phyloP scores from a whole-genome alignment of 2,888 invertebrate genomes.

The Prenolepis imparis region DNA sequence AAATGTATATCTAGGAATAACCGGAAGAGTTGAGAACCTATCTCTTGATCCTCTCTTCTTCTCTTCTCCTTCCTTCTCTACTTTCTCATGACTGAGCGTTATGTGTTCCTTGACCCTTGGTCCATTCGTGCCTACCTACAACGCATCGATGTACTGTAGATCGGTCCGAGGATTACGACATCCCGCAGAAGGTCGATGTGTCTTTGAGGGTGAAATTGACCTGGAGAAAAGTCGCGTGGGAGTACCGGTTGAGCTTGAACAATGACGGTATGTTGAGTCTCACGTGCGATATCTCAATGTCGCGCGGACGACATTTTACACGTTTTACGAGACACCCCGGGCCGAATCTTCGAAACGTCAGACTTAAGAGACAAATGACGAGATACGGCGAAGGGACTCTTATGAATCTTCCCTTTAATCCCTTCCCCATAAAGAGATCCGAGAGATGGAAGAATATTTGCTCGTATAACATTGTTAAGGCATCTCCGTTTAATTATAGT shows the following conservation, averaged over 20 bases:
- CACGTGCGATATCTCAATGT: constrained; percentile 39
- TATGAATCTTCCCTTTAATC: constrained; percentile 14
- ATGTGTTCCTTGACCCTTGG: constrained; percentile 40
- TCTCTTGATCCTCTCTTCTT: constrained; percentile 9
- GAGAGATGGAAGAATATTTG: background rate
- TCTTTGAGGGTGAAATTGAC: constrained; percentile 60
- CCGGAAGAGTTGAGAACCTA: constrained; percentile 37
- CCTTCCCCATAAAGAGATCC: background rate
- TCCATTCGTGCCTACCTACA: constrained; percentile 28
- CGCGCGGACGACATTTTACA: constrained; percentile 39
- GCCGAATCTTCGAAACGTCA: constrained; percentile 24
- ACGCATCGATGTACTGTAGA: constrained; percentile 54
- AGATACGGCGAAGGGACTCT: background rate
- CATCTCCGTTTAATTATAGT: background rate
- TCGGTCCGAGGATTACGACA: constrained; percentile 65
- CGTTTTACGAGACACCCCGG: constrained; percentile 39
- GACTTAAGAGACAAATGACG: constrained; percentile 16
- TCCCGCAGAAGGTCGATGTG: constrained; percentile 64
- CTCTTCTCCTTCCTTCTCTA: background rate
- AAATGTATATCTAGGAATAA: background rate
- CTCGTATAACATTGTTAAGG: background rate
- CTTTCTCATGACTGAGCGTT: constrained; percentile 55
- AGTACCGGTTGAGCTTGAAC: constrained; percentile 52
- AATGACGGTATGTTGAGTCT: constrained; percentile 21
- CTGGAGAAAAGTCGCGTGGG: constrained; percentile 57